Evolutionary conservation across 2,888 invertebrate genomes (phyloP).

Genomic region (Piscicola geometra): DNA sequence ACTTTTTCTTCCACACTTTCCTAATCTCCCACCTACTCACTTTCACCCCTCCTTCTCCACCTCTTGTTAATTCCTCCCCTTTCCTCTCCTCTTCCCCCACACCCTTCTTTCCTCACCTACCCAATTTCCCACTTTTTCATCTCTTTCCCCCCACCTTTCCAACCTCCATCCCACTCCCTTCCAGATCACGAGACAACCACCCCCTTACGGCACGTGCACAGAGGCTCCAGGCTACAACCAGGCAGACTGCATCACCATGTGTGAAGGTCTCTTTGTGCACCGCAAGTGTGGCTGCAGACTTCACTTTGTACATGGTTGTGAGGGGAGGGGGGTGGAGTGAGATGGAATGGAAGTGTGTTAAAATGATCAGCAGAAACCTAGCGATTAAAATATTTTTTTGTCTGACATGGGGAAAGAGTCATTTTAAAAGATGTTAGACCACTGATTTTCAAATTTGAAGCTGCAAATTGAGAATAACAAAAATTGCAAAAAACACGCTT

Average conservation of each 20-base stretch:
- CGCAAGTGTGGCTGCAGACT: slow-evolving; percentile 20
- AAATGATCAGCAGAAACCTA: too few relatives aligned
- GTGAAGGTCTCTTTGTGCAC: slow-evolving; percentile 23
- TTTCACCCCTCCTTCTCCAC: neutral
- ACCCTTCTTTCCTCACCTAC: neutral
- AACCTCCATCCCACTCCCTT: too few relatives aligned
- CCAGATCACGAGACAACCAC: slow-evolving; percentile 29
- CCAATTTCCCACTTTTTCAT: too few relatives aligned
- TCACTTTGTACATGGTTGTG: slow-evolving; percentile 16
- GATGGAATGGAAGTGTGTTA: too few relatives aligned
- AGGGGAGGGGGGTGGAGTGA: too few relatives aligned
- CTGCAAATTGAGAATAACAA: too few relatives aligned
- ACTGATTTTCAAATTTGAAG: too few relatives aligned
- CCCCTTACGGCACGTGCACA: slow-evolving; percentile 24
- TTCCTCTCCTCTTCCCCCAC: neutral
- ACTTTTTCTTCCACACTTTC: neutral
- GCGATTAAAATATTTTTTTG: too few relatives aligned
- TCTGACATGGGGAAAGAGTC: too few relatives aligned
- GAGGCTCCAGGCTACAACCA: slow-evolving; percentile 28
- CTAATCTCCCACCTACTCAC: neutral
- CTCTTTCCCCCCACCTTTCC: too few relatives aligned
- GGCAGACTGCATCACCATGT: slow-evolving; percentile 26
- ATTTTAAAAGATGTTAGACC: too few relatives aligned
- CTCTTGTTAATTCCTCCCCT: neutral
- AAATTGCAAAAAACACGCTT: too few relatives aligned